Evolutionary conservation across 2,888 invertebrate species (phyloP).

Genomic region (Gisinianus flammeolus): DNA sequence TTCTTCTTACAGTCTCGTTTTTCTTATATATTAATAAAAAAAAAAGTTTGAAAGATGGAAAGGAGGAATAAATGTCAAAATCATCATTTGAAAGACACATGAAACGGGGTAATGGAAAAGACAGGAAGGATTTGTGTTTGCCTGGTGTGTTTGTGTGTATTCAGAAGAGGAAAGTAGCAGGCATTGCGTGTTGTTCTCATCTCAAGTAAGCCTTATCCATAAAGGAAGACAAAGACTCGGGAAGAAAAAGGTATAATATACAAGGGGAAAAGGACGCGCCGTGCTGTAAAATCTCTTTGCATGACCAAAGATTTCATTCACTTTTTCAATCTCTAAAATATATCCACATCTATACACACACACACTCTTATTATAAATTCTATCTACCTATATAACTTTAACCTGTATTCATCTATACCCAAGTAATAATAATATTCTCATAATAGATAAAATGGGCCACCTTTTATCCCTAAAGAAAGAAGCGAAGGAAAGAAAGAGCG

Average conservation of each 20-base stretch:
- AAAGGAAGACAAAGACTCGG: conserved; percentile 16
- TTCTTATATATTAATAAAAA: too few relatives aligned
- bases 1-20: too few relatives aligned
- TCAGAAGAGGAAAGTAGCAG: conserved; percentile 1
- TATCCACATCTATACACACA: background rate
- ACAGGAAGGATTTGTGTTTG: background rate
- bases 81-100: too few relatives aligned
- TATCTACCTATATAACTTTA: background rate
- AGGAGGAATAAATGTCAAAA: too few relatives aligned
- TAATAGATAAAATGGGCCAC: conserved; percentile 33
- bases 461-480: conserved; percentile 21
- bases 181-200: conserved; percentile 3
- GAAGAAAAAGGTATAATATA: conserved; percentile 12
- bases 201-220: background rate
- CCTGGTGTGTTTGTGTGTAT: background rate
- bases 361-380: background rate
- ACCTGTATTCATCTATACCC: background rate
- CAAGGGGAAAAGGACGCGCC: conserved; percentile 22
- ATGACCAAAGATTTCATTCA: conserved; percentile 34
- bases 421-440: background rate
- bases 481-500: background rate
- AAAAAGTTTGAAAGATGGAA: too few relatives aligned
- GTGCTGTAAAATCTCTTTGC: conserved; percentile 28
- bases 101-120: background rate
- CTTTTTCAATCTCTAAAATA: conserved; percentile 10